Base-by-base conservation (phyloP, 2,888 invertebrate genomes). In the Lasioglossum zephyrum region DNA sequence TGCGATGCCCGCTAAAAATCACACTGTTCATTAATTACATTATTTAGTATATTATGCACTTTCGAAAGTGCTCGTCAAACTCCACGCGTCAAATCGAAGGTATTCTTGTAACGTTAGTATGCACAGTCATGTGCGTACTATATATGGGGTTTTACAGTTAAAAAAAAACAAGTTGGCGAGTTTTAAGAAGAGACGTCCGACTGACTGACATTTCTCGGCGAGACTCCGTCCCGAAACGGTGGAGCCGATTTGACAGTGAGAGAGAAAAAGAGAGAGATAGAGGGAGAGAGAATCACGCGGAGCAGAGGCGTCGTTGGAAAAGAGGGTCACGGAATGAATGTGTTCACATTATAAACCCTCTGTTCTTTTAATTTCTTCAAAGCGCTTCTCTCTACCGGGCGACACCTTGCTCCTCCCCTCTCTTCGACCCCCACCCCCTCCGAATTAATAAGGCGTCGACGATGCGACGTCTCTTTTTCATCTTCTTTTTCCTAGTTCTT, bases 321-420 rank as follows among this genome's bases (percentile, higher is more conserved):
- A 84, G 82, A 86, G 79, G 85, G 81, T 83, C 85, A 86, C 84
- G 92, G 93, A 92, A 95, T 94, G 93, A 94, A 95, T 94, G 94
- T 94, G 93, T 94, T 94, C 94, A 93, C 95, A 94, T 95, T 95
- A 94, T 93, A 60, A 60, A 92, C 93, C 92, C 92, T 93, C 93
- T 93, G 94, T 94, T 94, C 94, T 95, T 95, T 95, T 95, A 95
- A 95, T 95, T 95, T 95, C 94, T 94, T 93, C 94, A 95, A 94
- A 95, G 94, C 91, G 85, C 89, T 90, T 76, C 90, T 85, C 86
- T 87, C 87, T 82, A 60, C 60, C 60, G 60, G 1, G 82, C 87
- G 87, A 87, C 90, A 87, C 89, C 81, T 86, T 84, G 80, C 72
- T 72, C 60, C 26, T 26, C 26, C 26, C 26, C 60, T 60, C 60